Conservation (phyloP, 2,888 invertebrate genomes). For the Heteromurus nitidus region DNA sequence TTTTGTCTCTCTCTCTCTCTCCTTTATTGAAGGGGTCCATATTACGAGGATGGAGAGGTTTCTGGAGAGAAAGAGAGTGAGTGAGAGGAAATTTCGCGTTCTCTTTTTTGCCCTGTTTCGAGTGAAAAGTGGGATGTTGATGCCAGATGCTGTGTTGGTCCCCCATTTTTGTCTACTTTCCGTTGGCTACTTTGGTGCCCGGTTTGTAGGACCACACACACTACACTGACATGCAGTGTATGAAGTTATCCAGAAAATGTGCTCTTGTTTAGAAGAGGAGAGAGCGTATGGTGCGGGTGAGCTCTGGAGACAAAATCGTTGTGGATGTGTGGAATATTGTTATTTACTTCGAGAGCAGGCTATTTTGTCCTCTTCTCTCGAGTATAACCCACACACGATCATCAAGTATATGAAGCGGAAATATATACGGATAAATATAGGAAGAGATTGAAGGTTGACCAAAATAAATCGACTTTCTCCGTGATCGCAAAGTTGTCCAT, state of each 20-base stretch:
- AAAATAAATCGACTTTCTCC: conserved; percentile 62
- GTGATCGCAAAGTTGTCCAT: conserved; percentile 65
- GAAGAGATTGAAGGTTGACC: conserved; percentile 60
- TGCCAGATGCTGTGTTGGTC: conserved; percentile 59
- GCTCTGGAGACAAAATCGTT: neutral
- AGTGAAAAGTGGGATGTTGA: conserved; percentile 51
- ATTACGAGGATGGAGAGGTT: too few species aligned
- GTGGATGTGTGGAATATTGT: too few species aligned
- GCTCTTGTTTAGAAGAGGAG: neutral
- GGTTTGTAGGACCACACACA: too few species aligned
- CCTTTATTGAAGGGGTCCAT: neutral
- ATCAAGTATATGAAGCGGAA: too few species aligned
- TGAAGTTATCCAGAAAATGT: neutral
- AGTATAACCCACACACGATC: too few species aligned
- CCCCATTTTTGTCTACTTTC: conserved; percentile 16
- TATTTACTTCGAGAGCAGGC: too few species aligned
- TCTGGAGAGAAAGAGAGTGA: too few species aligned
- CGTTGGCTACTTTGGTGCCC: neutral
- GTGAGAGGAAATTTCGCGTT: neutral
- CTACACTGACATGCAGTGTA: too few species aligned
- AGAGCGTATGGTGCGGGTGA: neutral
- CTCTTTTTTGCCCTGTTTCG: conserved; percentile 16
- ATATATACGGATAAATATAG: neutral
- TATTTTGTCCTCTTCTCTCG: too few species aligned
- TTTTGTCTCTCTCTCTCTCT: conserved; percentile 1